Base-by-base conservation (phyloP, 2,888 invertebrate species). In the Macaria liturata region DNA sequence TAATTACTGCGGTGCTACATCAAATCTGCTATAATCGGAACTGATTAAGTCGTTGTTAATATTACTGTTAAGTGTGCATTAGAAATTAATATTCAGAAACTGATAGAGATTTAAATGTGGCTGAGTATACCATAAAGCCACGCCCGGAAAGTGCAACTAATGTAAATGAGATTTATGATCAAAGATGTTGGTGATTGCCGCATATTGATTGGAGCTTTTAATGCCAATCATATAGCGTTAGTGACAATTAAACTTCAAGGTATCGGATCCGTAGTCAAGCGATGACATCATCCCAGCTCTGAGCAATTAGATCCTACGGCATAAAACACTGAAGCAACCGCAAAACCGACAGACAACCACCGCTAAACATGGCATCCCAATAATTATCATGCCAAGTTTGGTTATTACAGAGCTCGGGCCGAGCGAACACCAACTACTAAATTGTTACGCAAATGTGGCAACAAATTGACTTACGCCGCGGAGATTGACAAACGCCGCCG, bases 381-480 rank as follows among this genome's bases (percentile, higher is more conserved):
- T 80, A 80, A 79, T 80, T 80, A 76, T 70, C 72, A 69, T 69
- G 64, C 70, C 67, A 64, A 70, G 68, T 76, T 68, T 51, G 66
- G 64, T 66, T 66, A 71, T 74, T 70, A 71, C 67, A 65, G 64
- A 67, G 64, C 55, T 57, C 56, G 56, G 66, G 60, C 59, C 70
- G 69, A 67, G 59, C 63, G 67, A 70, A 72, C 68, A 65, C 69
- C 8, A 8, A 42, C 42, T 42, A 73, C 68, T 67, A 65, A 68
- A 65, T 44, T 58, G 66, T 75, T 77, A 61, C 72, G 66, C 66
- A 72, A 74, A 63, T 64, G 52, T 52, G 54, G 45, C 64, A 55
- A 59, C 68, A 66, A 70, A 71, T 69, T 65, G 55, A 67, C 51
- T 51, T 37, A 53, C 53, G 51, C 59, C 9, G 42, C 49, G 44